Percentiles rank a stretch among this genome's conserved stretches.
Conservation (phyloP, 2,888 invertebrate species). For the Aleiodes alternator region DNA sequence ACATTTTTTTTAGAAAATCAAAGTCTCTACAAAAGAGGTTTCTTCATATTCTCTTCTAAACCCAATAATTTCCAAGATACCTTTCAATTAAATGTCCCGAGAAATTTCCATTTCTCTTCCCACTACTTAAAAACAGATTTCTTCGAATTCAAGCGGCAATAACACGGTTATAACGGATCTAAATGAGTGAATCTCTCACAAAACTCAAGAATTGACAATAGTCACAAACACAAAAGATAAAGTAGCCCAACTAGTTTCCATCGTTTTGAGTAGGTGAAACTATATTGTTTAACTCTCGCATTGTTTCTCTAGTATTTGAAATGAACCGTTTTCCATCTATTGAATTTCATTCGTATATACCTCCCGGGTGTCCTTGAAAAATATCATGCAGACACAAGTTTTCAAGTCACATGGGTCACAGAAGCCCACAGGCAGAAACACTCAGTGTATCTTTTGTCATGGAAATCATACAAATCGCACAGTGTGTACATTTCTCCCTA, state of each 20-base stretch:
- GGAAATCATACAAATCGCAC: slow-evolving; percentile 15
- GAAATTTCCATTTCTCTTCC: too few species aligned
- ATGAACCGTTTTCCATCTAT: slow-evolving; percentile 28
- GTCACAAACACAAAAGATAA: not conserved
- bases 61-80: too few species aligned
- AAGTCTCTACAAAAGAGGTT: too few species aligned
- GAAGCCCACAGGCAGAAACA: not conserved
- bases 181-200: not conserved
- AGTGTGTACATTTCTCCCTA: too few species aligned
- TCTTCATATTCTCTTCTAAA: too few species aligned
- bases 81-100: too few species aligned
- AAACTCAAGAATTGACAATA: slow-evolving; percentile 5
- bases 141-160: not conserved
- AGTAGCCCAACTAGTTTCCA: slow-evolving; percentile 27
- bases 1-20: too few species aligned
- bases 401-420: slow-evolving; percentile 10
- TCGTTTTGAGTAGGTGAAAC: slow-evolving; percentile 1
- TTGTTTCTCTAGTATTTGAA: not conserved
- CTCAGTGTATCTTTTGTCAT: slow-evolving; percentile 14
- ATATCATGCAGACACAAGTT: slow-evolving; percentile 18
- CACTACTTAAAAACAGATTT: too few species aligned
- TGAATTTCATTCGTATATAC: slow-evolving; percentile 12
- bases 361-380: slow-evolving; percentile 17
- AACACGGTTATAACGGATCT: slow-evolving; percentile 30
- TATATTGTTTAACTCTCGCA: slow-evolving; percentile 1